Evolutionary conservation across 1,140 invertebrate genomes (phyloP).

Genomic region (Mizuhopecten yessoensis): DNA sequence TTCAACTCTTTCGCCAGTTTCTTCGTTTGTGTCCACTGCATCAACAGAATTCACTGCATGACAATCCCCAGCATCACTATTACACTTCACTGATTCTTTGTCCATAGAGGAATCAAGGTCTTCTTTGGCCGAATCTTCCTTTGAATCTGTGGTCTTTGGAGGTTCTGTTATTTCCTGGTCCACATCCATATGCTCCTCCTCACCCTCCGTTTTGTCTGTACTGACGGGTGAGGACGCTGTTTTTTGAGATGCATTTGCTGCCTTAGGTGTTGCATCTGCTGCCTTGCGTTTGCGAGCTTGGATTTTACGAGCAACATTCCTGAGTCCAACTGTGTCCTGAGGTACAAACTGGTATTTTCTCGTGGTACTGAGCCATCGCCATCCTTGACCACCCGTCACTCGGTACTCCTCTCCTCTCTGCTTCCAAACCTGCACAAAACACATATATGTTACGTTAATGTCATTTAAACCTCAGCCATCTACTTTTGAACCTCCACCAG

Average conservation of each 20-base stretch:
- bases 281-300: slow-evolving; percentile 69
- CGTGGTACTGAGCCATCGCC: slow-evolving; percentile 92
- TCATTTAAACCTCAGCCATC: too few relatives aligned
- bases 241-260: slow-evolving; percentile 25
- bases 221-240: neutral
- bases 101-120: neutral
- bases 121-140: neutral
- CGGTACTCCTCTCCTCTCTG: slow-evolving; percentile 99
- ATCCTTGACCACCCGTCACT: slow-evolving; percentile 96
- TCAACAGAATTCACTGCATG: neutral
- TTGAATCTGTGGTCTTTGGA: neutral
- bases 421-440: slow-evolving; percentile 88
- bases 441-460: neutral
- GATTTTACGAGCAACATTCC: slow-evolving; percentile 74
- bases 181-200: neutral
- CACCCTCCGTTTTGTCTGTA: slow-evolving; percentile 26
- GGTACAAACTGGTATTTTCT: slow-evolving; percentile 67
- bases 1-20: neutral
- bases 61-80: neutral
- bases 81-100: neutral
- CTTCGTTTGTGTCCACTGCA: neutral
- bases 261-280: slow-evolving; percentile 16
- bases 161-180: neutral
- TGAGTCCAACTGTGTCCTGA: slow-evolving; percentile 78
- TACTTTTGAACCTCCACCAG: too few relatives aligned